phyloP scores from a whole-genome alignment of 1,140 invertebrate genomes.

The Macrotrachela quadricornifera region DNA sequence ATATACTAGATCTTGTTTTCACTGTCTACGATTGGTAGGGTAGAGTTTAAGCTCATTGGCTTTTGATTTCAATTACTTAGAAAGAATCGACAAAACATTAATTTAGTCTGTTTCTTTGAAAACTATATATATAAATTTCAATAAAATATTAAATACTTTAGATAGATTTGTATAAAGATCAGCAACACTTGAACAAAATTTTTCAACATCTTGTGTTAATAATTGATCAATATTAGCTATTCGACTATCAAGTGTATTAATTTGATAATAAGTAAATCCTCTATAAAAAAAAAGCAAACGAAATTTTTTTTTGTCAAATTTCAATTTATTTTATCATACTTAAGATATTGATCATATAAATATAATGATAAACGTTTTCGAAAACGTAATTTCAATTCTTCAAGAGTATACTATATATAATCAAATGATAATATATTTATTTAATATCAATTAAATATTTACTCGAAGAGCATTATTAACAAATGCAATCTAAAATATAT shows the following conservation, averaged over 20 bases:
- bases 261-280: constrained; percentile 86
- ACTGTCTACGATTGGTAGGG: too few species aligned
- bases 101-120: too few species aligned
- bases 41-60: background rate
- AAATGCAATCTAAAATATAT: constrained; percentile 40
- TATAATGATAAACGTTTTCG: constrained; percentile 63
- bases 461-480: constrained; percentile 73
- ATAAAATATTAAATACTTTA: too few species aligned
- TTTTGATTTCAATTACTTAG: background rate
- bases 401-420: constrained; percentile 54
- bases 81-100: background rate
- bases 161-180: constrained; percentile 91
- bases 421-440: constrained; percentile 1
- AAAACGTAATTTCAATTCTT: constrained; percentile 70
- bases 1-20: too few species aligned
- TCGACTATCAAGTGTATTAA: constrained; percentile 75
- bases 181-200: constrained; percentile 79
- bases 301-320: constrained; percentile 1
- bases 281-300: constrained; percentile 33
- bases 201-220: constrained; percentile 82
- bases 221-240: constrained; percentile 89
- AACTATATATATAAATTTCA: background rate
- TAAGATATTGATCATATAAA: constrained; percentile 72
- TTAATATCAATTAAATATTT: constrained; percentile 12
- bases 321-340: constrained; percentile 37